Evolutionary conservation across 2,113 vertebrate species (phyloP).

Genomic region (Penelope pileata): DNA sequence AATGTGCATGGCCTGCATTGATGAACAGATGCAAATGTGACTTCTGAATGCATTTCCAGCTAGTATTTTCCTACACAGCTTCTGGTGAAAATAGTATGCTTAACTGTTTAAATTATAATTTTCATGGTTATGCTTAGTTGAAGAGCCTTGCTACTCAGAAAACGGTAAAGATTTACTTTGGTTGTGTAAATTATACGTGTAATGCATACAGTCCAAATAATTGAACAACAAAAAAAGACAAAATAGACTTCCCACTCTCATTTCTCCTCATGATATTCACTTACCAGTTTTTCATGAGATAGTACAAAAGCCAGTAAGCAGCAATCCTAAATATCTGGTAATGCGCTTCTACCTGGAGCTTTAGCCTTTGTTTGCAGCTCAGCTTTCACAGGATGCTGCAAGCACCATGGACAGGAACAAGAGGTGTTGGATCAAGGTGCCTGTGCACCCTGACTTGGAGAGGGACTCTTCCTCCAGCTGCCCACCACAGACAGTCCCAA

Average conservation of each 20-base stretch:
- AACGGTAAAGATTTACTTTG: not conserved
- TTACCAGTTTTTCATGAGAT: not conserved
- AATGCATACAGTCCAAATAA: not conserved
- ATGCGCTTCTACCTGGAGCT: not conserved
- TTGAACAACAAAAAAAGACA: not conserved
- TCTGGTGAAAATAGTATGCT: not conserved
- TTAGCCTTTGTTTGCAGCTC: not conserved
- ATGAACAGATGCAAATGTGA: not conserved
- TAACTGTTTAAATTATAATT: not conserved
- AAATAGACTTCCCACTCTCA: not conserved
- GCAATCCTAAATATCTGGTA: not conserved
- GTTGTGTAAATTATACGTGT: not conserved
- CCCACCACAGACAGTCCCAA: not conserved
- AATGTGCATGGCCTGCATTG: not conserved
- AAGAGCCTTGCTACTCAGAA: not conserved
- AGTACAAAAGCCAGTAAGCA: constrained; percentile 19
- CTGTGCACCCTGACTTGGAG: not conserved
- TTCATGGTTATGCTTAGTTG: not conserved
- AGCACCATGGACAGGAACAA: not conserved
- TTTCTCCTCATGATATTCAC: not conserved
- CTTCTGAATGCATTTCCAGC: not conserved
- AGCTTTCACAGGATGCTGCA: constrained; percentile 27
- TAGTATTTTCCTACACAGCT: not conserved
- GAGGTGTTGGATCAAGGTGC: not conserved
- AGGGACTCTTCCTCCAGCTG: not conserved